Evolutionary conservation across 1,140 invertebrate genomes (phyloP).

Genomic region (Anastatus disparis): DNA sequence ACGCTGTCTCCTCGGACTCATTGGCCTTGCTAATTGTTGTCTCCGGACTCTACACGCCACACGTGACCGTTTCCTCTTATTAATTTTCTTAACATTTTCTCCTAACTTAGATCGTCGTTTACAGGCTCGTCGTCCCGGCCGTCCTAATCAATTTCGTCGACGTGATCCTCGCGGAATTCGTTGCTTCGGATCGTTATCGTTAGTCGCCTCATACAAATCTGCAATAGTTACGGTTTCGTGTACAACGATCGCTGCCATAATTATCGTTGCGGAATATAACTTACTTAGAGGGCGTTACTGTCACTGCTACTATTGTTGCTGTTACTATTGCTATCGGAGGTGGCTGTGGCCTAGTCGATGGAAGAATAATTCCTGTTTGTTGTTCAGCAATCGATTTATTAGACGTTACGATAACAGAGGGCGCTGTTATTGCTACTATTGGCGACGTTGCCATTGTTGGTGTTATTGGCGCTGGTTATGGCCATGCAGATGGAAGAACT

Average conservation of each 20-base stretch:
- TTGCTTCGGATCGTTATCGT: too few species aligned
- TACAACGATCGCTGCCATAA: not conserved
- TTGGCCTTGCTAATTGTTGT: not conserved
- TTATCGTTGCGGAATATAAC: not conserved
- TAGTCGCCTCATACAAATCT: not conserved
- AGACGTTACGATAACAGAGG: not conserved
- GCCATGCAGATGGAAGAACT: slow-evolving; percentile 44
- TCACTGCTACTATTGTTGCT: slow-evolving; percentile 4
- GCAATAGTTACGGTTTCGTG: not conserved
- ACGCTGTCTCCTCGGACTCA: slow-evolving; percentile 21
- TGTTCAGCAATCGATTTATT: not conserved
- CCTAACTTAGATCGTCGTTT: not conserved
- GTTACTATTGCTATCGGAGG: slow-evolving; percentile 18
- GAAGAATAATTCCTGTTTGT: not conserved
- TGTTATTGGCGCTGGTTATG: slow-evolving; percentile 42
- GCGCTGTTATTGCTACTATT: too few species aligned
- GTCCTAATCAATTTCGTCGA: not conserved
- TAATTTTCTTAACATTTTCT: not conserved
- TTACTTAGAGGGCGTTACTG: not conserved
- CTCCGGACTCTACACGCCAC: not conserved
- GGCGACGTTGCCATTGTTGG: too few species aligned
- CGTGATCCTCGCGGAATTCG: not conserved
- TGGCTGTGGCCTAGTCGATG: slow-evolving; percentile 34
- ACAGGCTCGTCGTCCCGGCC: not conserved
- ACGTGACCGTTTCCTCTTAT: not conserved